Evolutionary conservation across 2,113 vertebrate species (phyloP).

Genomic region (Axis porcinus): DNA sequence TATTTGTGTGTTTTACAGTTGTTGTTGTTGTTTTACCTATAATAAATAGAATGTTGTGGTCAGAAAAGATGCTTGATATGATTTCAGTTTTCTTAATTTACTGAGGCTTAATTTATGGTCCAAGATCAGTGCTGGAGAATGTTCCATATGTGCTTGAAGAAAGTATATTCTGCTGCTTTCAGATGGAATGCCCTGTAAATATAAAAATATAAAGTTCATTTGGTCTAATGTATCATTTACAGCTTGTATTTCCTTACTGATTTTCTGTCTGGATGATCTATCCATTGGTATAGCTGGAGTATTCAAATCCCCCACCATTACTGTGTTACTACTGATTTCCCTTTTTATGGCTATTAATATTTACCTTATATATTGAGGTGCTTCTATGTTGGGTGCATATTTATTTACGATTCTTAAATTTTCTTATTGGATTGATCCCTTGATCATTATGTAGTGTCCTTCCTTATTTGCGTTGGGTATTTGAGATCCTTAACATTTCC

Average conservation of each 20-base stretch:
- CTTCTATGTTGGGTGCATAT: not conserved
- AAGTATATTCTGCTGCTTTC: not conserved
- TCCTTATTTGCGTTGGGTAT: not conserved
- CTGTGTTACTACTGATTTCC: not conserved
- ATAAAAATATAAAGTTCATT: not conserved
- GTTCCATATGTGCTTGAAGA: not conserved
- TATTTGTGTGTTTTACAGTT: not conserved
- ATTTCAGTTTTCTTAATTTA: not conserved
- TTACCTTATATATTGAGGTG: not conserved
- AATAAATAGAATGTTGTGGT: not conserved
- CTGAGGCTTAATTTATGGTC: not conserved
- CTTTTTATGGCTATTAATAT: not conserved
- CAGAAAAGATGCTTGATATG: not conserved
- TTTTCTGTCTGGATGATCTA: not conserved
- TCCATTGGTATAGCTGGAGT: not conserved
- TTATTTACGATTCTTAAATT: not conserved
- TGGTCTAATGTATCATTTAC: not conserved
- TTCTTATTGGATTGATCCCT: not conserved
- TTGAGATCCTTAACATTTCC: not conserved
- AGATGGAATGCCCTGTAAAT: not conserved
- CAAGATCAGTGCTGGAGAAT: not conserved
- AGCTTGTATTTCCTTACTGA: not conserved
- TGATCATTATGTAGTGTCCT: not conserved
- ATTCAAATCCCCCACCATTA: not conserved
- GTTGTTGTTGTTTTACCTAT: not conserved